phyloP scores from a whole-genome alignment of 1,140 invertebrate species.

The Cotesia typhae region DNA sequence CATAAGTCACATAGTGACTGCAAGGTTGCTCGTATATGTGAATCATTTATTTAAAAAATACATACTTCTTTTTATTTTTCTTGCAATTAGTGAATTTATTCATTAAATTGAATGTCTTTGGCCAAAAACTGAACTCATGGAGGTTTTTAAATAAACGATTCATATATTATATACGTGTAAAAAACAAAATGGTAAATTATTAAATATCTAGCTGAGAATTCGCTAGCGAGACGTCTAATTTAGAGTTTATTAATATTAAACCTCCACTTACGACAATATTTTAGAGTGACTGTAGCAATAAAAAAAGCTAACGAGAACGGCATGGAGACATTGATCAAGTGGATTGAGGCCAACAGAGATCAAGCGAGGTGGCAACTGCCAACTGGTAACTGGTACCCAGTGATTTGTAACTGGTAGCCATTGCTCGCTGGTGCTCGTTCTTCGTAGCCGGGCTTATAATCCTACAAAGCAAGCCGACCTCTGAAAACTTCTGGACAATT shows the following conservation, averaged over 20 bases:
- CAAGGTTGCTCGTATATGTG: too few relatives aligned
- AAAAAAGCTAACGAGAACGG: background rate
- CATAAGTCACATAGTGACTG: too few relatives aligned
- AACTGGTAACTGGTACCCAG: slow-evolving; percentile 43
- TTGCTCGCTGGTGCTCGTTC: background rate
- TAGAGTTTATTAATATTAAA: background rate
- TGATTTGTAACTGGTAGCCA: slow-evolving; percentile 43
- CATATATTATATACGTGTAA: too few relatives aligned
- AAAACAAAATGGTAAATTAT: too few relatives aligned
- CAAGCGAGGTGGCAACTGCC: slow-evolving; percentile 39
- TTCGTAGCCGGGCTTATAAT: slow-evolving; percentile 34
- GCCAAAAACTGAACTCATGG: too few relatives aligned
- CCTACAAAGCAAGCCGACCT: slow-evolving; percentile 42
- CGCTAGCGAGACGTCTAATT: too few relatives aligned
- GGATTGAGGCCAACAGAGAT: slow-evolving; percentile 21
- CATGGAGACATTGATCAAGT: slow-evolving; percentile 18
- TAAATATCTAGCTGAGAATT: too few relatives aligned
- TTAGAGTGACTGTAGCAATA: background rate
- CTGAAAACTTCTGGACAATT: slow-evolving; percentile 45
- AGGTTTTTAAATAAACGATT: too few relatives aligned
- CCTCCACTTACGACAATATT: background rate
- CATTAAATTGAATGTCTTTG: too few relatives aligned
- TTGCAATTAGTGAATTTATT: too few relatives aligned
- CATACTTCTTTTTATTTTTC: too few relatives aligned
- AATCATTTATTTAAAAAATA: too few relatives aligned